A percentile compares a stretch with the other conserved stretches of the same genome.
Evolutionary conservation across 2,797 vertebrate genomes (phyloP).

Genomic region (Diceros bicornis): DNA sequence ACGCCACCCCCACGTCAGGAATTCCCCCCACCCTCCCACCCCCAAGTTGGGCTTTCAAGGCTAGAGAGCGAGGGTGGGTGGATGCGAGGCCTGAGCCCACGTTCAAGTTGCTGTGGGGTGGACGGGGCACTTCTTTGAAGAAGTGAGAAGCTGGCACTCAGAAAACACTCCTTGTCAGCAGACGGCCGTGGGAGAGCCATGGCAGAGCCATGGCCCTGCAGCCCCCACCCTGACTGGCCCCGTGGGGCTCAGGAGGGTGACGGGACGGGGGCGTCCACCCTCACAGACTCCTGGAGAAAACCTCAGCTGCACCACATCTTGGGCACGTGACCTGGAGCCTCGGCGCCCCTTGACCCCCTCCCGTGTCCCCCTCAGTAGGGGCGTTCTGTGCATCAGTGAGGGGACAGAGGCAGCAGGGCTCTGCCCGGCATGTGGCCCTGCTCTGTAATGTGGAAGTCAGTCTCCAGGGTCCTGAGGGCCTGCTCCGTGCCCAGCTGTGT

Average conservation of each 20-base stretch:
- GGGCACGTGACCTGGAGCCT: not conserved
- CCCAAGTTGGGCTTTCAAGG: not conserved
- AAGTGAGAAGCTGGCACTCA: not conserved
- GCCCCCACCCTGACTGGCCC: accelerated
- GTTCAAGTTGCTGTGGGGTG: not conserved
- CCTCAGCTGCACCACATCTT: not conserved
- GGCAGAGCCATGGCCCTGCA: not conserved
- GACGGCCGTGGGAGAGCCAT: too few relatives aligned
- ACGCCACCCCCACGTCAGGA: not conserved
- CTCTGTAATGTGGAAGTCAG: not conserved
- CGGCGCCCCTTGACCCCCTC: not conserved
- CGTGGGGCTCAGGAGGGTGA: not conserved
- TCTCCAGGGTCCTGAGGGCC: not conserved
- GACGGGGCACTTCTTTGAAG: not conserved
- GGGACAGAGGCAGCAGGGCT: not conserved
- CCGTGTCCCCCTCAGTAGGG: not conserved
- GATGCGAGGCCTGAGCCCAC: not conserved
- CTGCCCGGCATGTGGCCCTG: not conserved
- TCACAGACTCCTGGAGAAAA: not conserved
- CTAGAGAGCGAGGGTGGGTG: accelerated
- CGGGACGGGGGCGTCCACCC: not conserved
- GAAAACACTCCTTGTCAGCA: not conserved
- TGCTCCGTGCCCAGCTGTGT: accelerated
- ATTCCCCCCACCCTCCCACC: not conserved
- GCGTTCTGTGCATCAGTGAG: not conserved